Conservation (phyloP, 2,113 vertebrate species). For the Illadopsis cleaveri region DNA sequence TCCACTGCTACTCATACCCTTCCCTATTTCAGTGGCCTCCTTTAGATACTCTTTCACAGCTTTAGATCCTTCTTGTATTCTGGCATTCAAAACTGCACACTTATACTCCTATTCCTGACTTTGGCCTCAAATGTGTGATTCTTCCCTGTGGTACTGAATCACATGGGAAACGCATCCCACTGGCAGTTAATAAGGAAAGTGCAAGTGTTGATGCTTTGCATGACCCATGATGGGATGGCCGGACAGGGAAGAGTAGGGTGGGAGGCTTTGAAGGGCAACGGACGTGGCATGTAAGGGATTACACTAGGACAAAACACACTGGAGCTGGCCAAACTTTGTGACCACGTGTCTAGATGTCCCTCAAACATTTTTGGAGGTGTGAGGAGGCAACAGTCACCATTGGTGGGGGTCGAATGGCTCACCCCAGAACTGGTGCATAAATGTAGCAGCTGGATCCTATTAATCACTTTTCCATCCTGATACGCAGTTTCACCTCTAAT, state of each 20-base stretch:
- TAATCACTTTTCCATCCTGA: neutral
- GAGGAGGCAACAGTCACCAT: neutral
- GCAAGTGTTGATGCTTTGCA: neutral
- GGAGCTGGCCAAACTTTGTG: neutral
- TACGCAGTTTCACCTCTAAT: neutral
- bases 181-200: neutral
- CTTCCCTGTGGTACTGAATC: neutral
- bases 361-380: neutral
- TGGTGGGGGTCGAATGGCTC: rapidly evolving
- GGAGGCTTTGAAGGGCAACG: neutral
- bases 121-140: neutral
- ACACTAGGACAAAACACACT: neutral
- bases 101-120: neutral
- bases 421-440: neutral
- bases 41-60: neutral
- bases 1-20: neutral
- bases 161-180: neutral
- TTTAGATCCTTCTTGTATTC: neutral
- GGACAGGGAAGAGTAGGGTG: neutral
- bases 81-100: neutral
- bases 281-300: neutral
- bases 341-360: neutral
- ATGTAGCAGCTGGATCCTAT: neutral
- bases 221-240: neutral
- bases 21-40: neutral